These are phyloP conservation scores for Brachyrhaphis roseni DNA, from an alignment of 2,797 vertebrate genomes.

Conservation along the genomic window DNA sequence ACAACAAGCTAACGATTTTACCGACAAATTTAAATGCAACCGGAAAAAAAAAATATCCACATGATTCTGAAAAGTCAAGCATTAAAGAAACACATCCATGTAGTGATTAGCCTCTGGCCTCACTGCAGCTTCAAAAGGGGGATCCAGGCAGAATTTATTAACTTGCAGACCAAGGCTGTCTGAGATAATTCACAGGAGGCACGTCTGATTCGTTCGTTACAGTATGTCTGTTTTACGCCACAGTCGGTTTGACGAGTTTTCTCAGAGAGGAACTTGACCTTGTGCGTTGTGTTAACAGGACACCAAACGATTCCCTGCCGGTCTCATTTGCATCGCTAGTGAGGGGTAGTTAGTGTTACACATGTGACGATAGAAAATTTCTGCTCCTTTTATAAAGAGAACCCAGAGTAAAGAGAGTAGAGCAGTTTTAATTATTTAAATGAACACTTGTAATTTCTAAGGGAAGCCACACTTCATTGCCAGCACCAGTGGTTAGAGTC, in stretches of 20 bases:
- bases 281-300: conserved; percentile 60
- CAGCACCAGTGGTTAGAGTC: conserved; percentile 35
- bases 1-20: conserved; percentile 30
- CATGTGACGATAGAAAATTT: conserved; percentile 48
- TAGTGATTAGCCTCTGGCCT: conserved; percentile 50
- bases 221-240: conserved; percentile 42
- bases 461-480: conserved; percentile 41
- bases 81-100: conserved; percentile 43
- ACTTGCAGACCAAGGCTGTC: conserved; percentile 33
- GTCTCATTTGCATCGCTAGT: conserved; percentile 64
- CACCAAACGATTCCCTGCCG: conserved; percentile 53
- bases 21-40: conserved; percentile 30
- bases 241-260: conserved; percentile 41
- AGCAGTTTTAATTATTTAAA: conserved; percentile 65
- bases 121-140: conserved; percentile 24
- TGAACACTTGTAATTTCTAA: conserved; percentile 59
- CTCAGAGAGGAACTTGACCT: conserved; percentile 65
- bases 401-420: conserved; percentile 29
- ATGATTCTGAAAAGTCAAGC: conserved; percentile 41
- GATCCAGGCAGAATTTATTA: conserved; percentile 45
- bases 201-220: conserved; percentile 41
- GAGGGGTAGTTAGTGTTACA: conserved; percentile 68
- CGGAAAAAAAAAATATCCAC: conserved; percentile 3
- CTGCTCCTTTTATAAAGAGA: conserved; percentile 40
- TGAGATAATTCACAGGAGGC: conserved; percentile 40